phyloP scores from a whole-genome alignment of 2,113 vertebrate species.

The Hemicordylus capensis region DNA sequence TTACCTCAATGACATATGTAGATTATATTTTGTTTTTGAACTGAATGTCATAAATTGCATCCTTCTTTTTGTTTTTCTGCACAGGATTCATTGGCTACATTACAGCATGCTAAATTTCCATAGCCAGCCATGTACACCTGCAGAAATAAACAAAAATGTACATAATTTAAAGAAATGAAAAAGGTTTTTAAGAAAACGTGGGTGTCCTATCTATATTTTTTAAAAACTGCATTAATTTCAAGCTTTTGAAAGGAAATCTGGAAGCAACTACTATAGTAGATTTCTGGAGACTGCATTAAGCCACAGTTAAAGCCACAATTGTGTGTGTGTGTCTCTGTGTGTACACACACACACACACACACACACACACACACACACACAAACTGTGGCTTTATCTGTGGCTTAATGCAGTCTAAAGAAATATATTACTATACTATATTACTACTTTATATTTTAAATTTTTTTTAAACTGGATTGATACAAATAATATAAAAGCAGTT shows the following conservation, averaged over 20 bases:
- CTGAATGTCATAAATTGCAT: constrained; percentile 53
- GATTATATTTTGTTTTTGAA: constrained; percentile 58
- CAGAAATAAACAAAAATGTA: constrained; percentile 61
- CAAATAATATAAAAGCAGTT: not conserved
- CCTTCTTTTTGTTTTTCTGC: constrained; percentile 39
- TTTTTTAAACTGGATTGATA: constrained; percentile 16
- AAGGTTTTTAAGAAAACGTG: constrained; percentile 36
- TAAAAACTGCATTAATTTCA: constrained; percentile 49
- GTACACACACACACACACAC: no score
- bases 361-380: no score
- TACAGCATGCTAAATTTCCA: constrained; percentile 56
- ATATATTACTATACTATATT: no score
- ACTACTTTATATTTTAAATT: no score
- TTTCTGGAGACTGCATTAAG: constrained; percentile 7
- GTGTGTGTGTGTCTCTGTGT: no score
- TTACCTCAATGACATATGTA: constrained; percentile 47
- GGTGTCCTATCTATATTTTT: constrained; percentile 43
- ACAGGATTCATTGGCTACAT: constrained; percentile 26
- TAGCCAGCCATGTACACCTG: constrained; percentile 34
- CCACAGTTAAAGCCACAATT: not conserved
- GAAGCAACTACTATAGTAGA: constrained; percentile 30
- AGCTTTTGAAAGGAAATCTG: constrained; percentile 28
- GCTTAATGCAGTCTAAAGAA: constrained; percentile 1
- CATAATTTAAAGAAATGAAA: constrained; percentile 51
- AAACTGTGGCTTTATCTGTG: not conserved